A percentile compares a stretch with the other conserved stretches of the same genome.
Evolutionary conservation across 2,888 invertebrate species (phyloP).

Genomic region (Hirtodrosophila confusa): DNA sequence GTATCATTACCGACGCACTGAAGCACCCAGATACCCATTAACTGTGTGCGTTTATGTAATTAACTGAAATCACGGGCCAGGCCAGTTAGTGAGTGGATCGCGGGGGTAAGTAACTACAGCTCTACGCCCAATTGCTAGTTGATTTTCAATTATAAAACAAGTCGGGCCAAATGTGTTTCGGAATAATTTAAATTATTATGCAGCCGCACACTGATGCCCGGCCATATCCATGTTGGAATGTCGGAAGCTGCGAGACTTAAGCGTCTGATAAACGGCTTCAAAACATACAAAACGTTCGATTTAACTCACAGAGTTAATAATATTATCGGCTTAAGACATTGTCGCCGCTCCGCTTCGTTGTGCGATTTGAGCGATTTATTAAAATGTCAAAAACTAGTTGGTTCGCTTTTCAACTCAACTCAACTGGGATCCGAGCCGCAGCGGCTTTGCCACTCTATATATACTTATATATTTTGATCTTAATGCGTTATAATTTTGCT

Average conservation of each 20-base stretch:
- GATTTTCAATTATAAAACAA: constrained; percentile 62
- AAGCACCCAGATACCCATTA: constrained; percentile 60
- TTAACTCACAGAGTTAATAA: constrained; percentile 76
- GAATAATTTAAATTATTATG: constrained; percentile 50
- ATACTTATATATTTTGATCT: constrained; percentile 71
- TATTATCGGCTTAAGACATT: constrained; percentile 78
- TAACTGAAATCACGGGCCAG: constrained; percentile 59
- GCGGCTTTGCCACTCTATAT: constrained; percentile 49
- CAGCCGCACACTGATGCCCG: not conserved
- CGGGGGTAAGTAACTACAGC: constrained; percentile 1
- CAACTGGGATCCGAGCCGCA: constrained; percentile 9
- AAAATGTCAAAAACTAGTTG: constrained; percentile 79
- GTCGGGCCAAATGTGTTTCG: constrained; percentile 36
- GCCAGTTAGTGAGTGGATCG: not conserved
- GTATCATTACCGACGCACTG: constrained; percentile 78
- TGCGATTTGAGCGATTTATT: constrained; percentile 75
- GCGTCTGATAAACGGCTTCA: constrained; percentile 75
- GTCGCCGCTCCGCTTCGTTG: constrained; percentile 74
- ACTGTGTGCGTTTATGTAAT: constrained; percentile 67
- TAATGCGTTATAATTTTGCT: constrained; percentile 78
- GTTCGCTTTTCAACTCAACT: constrained; percentile 44
- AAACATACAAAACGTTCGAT: constrained; percentile 76
- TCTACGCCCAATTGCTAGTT: constrained; percentile 30
- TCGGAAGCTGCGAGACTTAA: constrained; percentile 69
- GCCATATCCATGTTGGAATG: constrained; percentile 42